Percentiles rank a stretch among this genome's conserved stretches.
phyloP scores from a whole-genome alignment of 2,888 invertebrate species.

The Habrosyne pyritoides region DNA sequence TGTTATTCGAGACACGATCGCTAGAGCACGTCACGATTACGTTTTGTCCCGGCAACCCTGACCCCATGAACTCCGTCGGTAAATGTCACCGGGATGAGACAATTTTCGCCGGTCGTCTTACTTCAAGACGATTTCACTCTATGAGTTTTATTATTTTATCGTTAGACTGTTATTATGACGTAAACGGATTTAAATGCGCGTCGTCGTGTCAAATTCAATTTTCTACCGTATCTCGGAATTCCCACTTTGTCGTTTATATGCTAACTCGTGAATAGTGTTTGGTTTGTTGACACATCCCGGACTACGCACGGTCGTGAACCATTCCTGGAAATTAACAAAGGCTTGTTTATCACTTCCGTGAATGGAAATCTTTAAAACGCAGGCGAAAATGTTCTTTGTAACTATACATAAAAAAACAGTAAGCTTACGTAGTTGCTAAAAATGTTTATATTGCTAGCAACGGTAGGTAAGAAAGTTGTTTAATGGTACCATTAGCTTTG shows the following conservation, averaged over 20 bases:
- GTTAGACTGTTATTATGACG: conserved; percentile 28
- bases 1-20: conserved; percentile 70
- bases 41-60: conserved; percentile 66
- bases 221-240: conserved; percentile 16
- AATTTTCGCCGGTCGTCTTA: conserved; percentile 20
- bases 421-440: neutral
- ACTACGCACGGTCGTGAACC: neutral
- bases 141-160: conserved; percentile 16
- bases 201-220: conserved; percentile 23
- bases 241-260: conserved; percentile 11
- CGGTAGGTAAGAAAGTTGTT: no score
- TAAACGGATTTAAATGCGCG: conserved; percentile 14
- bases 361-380: conserved; percentile 7
- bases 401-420: neutral
- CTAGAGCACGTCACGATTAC: conserved; percentile 58
- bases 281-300: conserved; percentile 8
- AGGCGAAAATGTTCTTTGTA: neutral
- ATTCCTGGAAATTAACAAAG: conserved; percentile 4
- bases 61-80: conserved; percentile 71
- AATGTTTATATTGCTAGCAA: neutral
- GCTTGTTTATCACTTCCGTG: conserved; percentile 1
- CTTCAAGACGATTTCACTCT: conserved; percentile 13
- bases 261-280: conserved; percentile 5
- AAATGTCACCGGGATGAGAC: conserved; percentile 65
- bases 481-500: neutral